Evolutionary conservation across 1,140 invertebrate species (phyloP), one percentile per base, ranked within the genome.

Genomic region (Steinernema feltiae): DNA sequence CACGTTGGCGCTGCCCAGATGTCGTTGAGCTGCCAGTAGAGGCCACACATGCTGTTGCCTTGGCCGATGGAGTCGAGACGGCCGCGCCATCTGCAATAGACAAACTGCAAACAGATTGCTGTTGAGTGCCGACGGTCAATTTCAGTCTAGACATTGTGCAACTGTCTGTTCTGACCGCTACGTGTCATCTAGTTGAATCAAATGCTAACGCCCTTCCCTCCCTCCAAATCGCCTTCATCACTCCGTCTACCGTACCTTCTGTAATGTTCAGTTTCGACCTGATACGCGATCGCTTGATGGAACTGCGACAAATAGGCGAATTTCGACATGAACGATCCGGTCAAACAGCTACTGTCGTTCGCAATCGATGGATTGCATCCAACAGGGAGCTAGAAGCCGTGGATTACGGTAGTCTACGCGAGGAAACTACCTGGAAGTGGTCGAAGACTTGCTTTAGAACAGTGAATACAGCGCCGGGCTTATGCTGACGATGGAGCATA

Each of bases 1-100:
- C 97, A 99, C 1, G 94, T 93, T 0, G 96, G 94, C 12, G 93
- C 95, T 84, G 93, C 92, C 97, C 97, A 99, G 27, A 98, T 93
- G 87, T 99, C 96, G 88, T 99, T 98, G 0, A 99, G 87, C 87
- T 99, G 97, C 97, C 97, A 99, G 88, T 98, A 99, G 46, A 99
- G 89, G 18, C 95, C 94, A 18, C 97, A 97, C 93, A 97, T 98
- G 0, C 89, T 90, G 30, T 88, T 80, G 0, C 88, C 87, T 73
- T 83, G 32, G 12, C 88, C 87, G 74, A 82, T 76, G 15, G 72
- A 70, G 27, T 84, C 79, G 24, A 87, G 27, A 29, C 53, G 30
- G 31, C 75, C 72, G 21, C 85, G 77, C 70, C 83, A 86, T 63
- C 82, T 83, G 21, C 41, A 76, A 74, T 32, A 3, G 27, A 18